These are phyloP conservation scores for Columbina picui DNA, from an alignment of 2,113 vertebrate genomes.

Conservation along the genomic window DNA sequence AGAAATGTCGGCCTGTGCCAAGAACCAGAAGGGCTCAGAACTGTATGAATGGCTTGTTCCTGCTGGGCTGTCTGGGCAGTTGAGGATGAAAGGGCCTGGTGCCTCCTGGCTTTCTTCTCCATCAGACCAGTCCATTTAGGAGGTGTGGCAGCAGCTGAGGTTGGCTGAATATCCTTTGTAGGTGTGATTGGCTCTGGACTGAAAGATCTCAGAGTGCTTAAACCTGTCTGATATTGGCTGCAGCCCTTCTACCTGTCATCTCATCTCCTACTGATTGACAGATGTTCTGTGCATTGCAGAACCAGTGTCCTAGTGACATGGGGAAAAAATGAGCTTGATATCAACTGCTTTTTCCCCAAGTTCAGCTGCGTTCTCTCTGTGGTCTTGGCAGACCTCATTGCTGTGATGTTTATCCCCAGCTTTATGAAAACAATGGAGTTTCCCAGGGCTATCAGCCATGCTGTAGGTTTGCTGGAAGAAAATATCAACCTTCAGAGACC, in stretches of 20 bases:
- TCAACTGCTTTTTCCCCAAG: not conserved
- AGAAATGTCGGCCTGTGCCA: not conserved
- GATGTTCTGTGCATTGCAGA: not conserved
- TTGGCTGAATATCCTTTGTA: not conserved
- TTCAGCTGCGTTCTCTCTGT: not conserved
- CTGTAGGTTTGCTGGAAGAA: not conserved
- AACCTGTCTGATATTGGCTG: not conserved
- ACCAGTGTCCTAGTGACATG: not conserved
- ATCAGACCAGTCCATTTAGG: not conserved
- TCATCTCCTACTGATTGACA: not conserved
- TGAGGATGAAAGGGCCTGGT: not conserved
- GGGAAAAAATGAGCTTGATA: not conserved
- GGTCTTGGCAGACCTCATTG: not conserved
- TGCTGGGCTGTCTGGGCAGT: not conserved
- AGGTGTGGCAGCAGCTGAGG: not conserved
- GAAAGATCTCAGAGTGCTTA: not conserved
- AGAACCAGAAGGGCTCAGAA: not conserved
- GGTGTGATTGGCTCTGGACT: not conserved
- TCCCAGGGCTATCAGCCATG: not conserved
- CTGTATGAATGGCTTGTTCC: fast-evolving
- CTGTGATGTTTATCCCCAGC: not conserved
- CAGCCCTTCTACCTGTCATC: not conserved
- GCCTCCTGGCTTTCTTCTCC: not conserved
- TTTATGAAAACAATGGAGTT: not conserved
- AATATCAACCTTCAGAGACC: not conserved